Base-by-base conservation (phyloP, 1,140 invertebrate genomes). In the Calosoma granatense region DNA sequence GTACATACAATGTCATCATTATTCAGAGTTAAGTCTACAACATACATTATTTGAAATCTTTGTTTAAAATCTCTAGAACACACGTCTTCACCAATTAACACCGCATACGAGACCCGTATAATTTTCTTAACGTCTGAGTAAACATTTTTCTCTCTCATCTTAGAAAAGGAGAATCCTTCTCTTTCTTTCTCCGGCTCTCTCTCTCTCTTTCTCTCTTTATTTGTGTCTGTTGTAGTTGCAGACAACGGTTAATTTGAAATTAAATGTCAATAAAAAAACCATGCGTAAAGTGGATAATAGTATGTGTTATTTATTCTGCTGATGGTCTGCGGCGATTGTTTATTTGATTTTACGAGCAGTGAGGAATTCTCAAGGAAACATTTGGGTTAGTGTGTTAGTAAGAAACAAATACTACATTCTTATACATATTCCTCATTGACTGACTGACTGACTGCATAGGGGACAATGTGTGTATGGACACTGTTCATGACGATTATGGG, bases 371-470 rank as follows among this genome's bases (percentile, higher is more conserved):
- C 17, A 17, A 4, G 4, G 6, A 47, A 47, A 47, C 41, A 47
- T 47, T 47, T 17, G 17, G 41, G 41, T 47, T 17, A 47, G 6
- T 47, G 41, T 6, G 41, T 47, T 47, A 47, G 41, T 47, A 47
- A 47, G 41, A 47, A 47, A 47, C 17, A 47, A 47, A 47, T 47
- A 47, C 17, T 36, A n/a, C n/a, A 36, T 36, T 36, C n/a, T 6
- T 36, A 47, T 47, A 4, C 41, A 6, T 30, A 14, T 30, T 30
- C 26, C 4, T 6, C 14, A 14, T 30, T 30, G 26, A 14, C 26
- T 30, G 26, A 4, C 14, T 30, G 26, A n/a, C n/a, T 30, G 26
- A 30, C 26, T 30, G 4, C 26, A 6, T 30, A 6, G 26, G 26
- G 4, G 26, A 30, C 26, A 30, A 47, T 47, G 41, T 36, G n/a